Conservation (phyloP, 2,797 vertebrate genomes). For the Oreortyx pictus region DNA sequence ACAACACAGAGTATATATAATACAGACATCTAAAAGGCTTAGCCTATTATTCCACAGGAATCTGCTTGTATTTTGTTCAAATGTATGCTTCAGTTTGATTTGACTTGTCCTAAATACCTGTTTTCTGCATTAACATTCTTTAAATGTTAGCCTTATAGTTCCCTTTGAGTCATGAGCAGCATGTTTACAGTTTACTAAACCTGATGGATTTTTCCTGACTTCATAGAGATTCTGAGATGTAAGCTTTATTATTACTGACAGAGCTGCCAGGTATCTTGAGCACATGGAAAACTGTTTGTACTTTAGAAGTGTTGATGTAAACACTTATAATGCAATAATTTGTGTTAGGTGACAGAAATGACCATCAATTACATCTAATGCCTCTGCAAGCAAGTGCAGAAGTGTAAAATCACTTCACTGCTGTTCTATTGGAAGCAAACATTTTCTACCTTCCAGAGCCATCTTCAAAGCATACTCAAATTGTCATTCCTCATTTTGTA, state of each 20-base stretch:
- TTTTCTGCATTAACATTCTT: neutral
- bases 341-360: neutral
- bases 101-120: neutral
- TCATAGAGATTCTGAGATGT: neutral
- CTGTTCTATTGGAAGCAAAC: neutral
- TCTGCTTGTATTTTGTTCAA: neutral
- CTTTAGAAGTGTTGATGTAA: neutral
- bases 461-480: neutral
- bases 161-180: neutral
- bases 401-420: neutral
- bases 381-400: neutral
- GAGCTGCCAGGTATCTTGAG: neutral
- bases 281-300: neutral
- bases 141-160: neutral
- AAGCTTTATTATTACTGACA: neutral
- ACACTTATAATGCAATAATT: neutral
- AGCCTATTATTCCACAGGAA: neutral
- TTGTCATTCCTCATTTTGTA: neutral
- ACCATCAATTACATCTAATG: neutral
- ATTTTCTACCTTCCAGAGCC: neutral
- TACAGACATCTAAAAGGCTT: neutral
- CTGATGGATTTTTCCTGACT: neutral
- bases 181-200: neutral
- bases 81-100: rapidly evolving
- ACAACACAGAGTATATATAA: neutral